A percentile compares a stretch with the other conserved stretches of the same genome.
Conservation (phyloP, 1,140 invertebrate species). For the Papilio dardanus region DNA sequence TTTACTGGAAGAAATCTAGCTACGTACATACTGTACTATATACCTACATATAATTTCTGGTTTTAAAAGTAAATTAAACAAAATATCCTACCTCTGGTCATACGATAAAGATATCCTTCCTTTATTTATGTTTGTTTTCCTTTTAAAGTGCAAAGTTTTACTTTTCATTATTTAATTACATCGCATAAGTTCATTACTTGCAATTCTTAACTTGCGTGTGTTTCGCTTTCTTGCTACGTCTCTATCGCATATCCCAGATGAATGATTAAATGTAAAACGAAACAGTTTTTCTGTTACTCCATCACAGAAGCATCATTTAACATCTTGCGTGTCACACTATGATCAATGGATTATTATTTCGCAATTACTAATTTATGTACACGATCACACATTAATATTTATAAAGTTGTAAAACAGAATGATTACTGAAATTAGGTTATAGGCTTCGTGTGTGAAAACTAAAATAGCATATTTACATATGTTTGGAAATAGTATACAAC, state of each 20-base stretch:
- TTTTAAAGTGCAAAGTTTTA: neutral
- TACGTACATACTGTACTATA: too few species aligned
- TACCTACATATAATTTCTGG: too few species aligned
- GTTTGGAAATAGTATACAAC: neutral
- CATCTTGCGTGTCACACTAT: constrained; percentile 47
- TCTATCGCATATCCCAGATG: constrained; percentile 43
- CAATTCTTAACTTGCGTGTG: constrained; percentile 53
- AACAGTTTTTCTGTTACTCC: constrained; percentile 41
- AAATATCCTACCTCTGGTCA: neutral
- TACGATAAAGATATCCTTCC: neutral
- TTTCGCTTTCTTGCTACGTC: constrained; percentile 67
- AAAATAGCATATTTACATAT: neutral
- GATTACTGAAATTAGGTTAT: neutral
- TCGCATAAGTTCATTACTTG: neutral
- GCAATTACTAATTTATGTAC: constrained; percentile 25
- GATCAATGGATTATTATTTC: constrained; percentile 38
- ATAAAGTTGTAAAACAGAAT: constrained; percentile 5
- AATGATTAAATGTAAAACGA: constrained; percentile 55
- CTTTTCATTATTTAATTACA: neutral
- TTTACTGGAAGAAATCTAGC: too few species aligned
- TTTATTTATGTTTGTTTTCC: neutral
- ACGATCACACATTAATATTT: constrained; percentile 12
- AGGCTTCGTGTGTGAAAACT: neutral
- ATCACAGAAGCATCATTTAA: constrained; percentile 42
- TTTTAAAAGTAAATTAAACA: too few species aligned